Base-by-base conservation (phyloP, 1,140 invertebrate species). In the Brachionus sp. region DNA sequence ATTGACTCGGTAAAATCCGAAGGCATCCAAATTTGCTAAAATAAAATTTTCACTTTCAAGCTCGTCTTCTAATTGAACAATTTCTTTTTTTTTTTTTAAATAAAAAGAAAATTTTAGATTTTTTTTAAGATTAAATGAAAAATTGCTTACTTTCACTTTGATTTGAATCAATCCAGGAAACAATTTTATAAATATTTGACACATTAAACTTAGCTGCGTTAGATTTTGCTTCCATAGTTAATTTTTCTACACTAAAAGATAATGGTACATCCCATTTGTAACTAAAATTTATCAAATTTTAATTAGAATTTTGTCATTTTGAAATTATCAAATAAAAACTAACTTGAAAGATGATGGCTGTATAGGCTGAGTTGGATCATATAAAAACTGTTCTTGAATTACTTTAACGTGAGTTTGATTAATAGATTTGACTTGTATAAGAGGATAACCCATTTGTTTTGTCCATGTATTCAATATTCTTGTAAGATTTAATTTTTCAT, bases 1-100 rank as follows among this genome's bases (percentile, higher is more conserved):
- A 86, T 95, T 95, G 0, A 96, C 94, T 57, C 94, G 90, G 87
- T 95, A 97, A 86, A 93, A 97, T 0, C 95, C 95, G 12, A 93
- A 90, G 90, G 96, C 93, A 84, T 93, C 91, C 64, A 91, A 91
- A 86, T 97, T 97, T 42, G 96, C 91, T 90, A 96, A 96, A 1
- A 95, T 88, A 93, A 93, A 95, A n/a, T 88, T 62, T 9, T 35
- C 16, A 23, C 73, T 35, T 35, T 73, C 29, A 10, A 73, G 7
- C 35, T 53, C 19, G 1, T 29, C 46, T 78, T 44, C 50, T 35
- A 46, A 62, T 13, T n/a, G 29, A 50, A 70, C 19, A 19, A 80
- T 80, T 42, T 25, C 77, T 80, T 2, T 29, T 29, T 29, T 29
- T 29, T 29, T 29, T 29, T 29, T 25, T 29, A 29, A 83, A 16